Evolutionary conservation across 2,113 vertebrate genomes (phyloP).

Genomic region (Phrynosoma blainvillii): DNA sequence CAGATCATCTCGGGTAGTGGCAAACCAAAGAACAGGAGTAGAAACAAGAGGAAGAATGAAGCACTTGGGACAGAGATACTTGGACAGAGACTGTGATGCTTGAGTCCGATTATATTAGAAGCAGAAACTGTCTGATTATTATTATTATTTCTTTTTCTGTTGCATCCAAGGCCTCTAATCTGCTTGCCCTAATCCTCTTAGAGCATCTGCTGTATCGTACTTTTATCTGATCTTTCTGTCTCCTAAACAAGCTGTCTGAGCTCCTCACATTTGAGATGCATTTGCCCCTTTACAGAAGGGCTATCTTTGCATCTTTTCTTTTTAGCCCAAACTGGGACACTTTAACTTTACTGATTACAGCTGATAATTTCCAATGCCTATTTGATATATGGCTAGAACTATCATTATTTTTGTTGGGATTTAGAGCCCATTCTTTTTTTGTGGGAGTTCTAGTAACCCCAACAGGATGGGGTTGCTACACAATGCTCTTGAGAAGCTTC

Average conservation of each 20-base stretch:
- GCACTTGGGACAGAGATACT: slow-evolving; percentile 37
- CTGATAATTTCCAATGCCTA: neutral
- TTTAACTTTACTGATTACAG: slow-evolving; percentile 10
- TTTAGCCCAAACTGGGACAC: neutral
- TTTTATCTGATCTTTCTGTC: slow-evolving; percentile 72
- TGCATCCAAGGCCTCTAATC: slow-evolving; percentile 70
- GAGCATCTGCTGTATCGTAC: slow-evolving; percentile 60
- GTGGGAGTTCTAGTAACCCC: neutral
- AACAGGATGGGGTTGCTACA: neutral
- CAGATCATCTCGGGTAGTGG: slow-evolving; percentile 9
- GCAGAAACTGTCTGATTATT: slow-evolving; percentile 64
- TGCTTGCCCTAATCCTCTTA: slow-evolving; percentile 76
- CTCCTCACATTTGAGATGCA: slow-evolving; percentile 37
- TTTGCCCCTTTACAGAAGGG: slow-evolving; percentile 45
- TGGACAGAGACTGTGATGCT: slow-evolving; percentile 27
- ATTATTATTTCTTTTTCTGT: slow-evolving; percentile 23
- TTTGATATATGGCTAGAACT: slow-evolving; percentile 13
- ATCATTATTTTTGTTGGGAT: neutral
- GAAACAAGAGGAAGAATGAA: slow-evolving; percentile 49
- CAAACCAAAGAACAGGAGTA: slow-evolving; percentile 36
- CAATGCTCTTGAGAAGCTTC: neutral
- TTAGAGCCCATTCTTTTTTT: slow-evolving; percentile 1
- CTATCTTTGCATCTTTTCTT: slow-evolving; percentile 12
- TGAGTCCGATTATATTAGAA: slow-evolving; percentile 67
- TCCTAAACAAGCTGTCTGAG: slow-evolving; percentile 58